These are phyloP conservation scores for Saturnia japonica DNA, from an alignment of 2,888 invertebrate genomes.

Conservation along the genomic window DNA sequence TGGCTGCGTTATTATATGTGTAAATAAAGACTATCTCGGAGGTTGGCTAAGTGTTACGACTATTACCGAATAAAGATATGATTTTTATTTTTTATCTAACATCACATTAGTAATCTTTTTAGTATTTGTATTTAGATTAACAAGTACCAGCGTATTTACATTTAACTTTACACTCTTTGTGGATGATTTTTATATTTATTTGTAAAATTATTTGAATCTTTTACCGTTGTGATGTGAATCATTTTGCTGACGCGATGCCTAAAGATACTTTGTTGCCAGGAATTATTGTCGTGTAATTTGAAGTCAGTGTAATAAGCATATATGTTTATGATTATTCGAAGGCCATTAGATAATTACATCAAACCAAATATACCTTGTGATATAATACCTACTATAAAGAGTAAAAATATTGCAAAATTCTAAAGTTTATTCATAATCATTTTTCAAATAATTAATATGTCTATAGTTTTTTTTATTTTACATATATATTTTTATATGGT, in stretches of 20 bases:
- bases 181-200: not conserved
- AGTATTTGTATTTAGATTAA: not conserved
- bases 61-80: constrained; percentile 8
- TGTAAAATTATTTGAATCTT: not conserved
- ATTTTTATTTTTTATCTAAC: not conserved
- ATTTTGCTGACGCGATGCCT: not conserved
- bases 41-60: constrained; percentile 3
- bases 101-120: not conserved
- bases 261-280: not conserved
- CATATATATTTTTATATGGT: not conserved
- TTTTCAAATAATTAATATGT: not conserved
- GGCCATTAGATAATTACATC: not conserved
- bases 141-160: not conserved
- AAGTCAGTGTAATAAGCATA: not conserved
- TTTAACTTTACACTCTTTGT: not conserved
- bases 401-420: not conserved
- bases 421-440: not conserved
- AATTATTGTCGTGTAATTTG: constrained; percentile 6
- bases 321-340: not conserved
- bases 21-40: constrained; percentile 14
- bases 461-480: not conserved
- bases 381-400: not conserved
- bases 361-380: not conserved
- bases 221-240: constrained; percentile 3
- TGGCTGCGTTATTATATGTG: constrained; percentile 13